These are phyloP conservation scores for Bolinopsis microptera DNA, from an alignment of 37 sponge, comb jelly and placozoan genomes.

Conservation along the genomic window DNA sequence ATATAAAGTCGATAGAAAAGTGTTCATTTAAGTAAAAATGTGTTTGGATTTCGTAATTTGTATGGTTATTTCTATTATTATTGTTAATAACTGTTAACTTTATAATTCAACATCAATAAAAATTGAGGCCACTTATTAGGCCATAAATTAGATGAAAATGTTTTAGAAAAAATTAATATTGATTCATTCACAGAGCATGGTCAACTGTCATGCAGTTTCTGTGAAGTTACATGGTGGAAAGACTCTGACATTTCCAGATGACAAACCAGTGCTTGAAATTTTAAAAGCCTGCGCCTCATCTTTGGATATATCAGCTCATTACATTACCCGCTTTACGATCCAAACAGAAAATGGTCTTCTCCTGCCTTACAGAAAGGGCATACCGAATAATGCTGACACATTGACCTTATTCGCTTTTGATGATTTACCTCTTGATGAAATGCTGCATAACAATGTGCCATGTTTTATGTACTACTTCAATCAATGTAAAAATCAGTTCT, in stretches of 20 bases:
- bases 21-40: too few species aligned
- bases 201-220: slow-evolving; percentile 5
- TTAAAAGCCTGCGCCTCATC: background rate
- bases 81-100: too few species aligned
- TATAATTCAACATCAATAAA: too few species aligned
- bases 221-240: slow-evolving; percentile 8
- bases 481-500: slow-evolving; percentile 37
- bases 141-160: too few species aligned
- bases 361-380: background rate
- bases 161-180: background rate
- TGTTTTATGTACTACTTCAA: slow-evolving; percentile 39
- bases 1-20: too few species aligned
- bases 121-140: too few species aligned
- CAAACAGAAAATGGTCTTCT: background rate
- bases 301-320: background rate
- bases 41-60: too few species aligned
- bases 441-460: background rate
- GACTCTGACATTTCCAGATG: background rate
- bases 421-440: slow-evolving; percentile 11
- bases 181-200: background rate
- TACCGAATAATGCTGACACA: background rate
- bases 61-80: too few species aligned
- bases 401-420: background rate
- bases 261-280: background rate
- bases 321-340: background rate